Percentiles rank a stretch among this genome's conserved stretches.
phyloP scores from a whole-genome alignment of 2,888 invertebrate species.

The Drosophila birchii region DNA sequence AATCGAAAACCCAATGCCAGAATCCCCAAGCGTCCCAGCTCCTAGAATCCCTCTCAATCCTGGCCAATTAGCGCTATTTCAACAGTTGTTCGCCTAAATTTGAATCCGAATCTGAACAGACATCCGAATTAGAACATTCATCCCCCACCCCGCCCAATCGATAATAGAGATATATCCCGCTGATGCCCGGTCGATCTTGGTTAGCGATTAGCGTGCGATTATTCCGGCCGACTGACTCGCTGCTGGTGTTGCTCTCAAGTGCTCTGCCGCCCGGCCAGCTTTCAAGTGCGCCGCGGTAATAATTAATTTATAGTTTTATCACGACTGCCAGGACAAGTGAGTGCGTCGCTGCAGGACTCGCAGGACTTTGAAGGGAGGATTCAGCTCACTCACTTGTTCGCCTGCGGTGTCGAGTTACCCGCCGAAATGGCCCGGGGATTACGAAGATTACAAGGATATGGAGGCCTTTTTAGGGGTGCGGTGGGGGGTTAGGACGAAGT shows the following conservation, averaged over 20 bases:
- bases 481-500: neutral
- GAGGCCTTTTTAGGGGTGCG: too few species aligned
- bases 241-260: conserved; percentile 81
- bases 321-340: conserved; percentile 71
- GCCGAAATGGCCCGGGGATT: conserved; percentile 8
- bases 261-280: conserved; percentile 53
- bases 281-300: conserved; percentile 82
- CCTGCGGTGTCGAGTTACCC: conserved; percentile 14
- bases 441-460: conserved; percentile 4
- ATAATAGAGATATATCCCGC: conserved; percentile 19
- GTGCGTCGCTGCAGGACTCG: conserved; percentile 45
- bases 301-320: conserved; percentile 85
- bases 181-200: conserved; percentile 55
- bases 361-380: conserved; percentile 2
- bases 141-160: neutral
- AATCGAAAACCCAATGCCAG: neutral
- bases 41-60: neutral
- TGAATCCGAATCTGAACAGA: conserved; percentile 8
- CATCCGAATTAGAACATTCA: conserved; percentile 2
- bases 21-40: neutral
- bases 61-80: conserved; percentile 43
- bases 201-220: conserved; percentile 81
- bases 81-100: conserved; percentile 62
- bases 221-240: conserved; percentile 79
- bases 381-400: neutral